Conservation (phyloP, 2,797 vertebrate species). For the Pseudochirops corinnae region DNA sequence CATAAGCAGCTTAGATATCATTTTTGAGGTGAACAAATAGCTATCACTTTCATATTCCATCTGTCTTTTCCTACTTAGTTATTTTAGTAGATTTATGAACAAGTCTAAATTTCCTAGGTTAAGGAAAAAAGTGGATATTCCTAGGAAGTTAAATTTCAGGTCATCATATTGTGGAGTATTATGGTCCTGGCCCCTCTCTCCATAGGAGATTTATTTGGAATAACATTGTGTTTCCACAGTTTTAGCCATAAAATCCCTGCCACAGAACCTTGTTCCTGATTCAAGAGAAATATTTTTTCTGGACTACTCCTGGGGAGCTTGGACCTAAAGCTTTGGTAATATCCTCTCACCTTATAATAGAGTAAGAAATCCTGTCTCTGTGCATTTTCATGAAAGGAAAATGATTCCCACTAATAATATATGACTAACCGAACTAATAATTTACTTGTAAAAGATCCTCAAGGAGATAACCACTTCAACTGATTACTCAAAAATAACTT, state of each 20-base stretch:
- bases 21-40: neutral
- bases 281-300: conserved; percentile 48
- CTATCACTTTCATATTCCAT: neutral
- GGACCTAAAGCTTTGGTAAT: conserved; percentile 39
- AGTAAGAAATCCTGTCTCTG: conserved; percentile 37
- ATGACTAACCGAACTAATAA: neutral
- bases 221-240: conserved; percentile 58
- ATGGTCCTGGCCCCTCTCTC: neutral
- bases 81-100: neutral
- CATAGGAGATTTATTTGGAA: conserved; percentile 37
- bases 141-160: conserved; percentile 4
- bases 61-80: neutral
- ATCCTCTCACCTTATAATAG: conserved; percentile 21
- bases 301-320: conserved; percentile 30
- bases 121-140: neutral
- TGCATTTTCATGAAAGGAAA: neutral
- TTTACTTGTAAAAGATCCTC: neutral
- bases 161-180: conserved; percentile 1
- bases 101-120: neutral
- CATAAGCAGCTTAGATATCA: neutral
- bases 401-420: neutral
- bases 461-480: neutral
- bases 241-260: conserved; percentile 59
- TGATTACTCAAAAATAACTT: conserved; percentile 11
- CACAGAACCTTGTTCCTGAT: conserved; percentile 40